Percentiles rank a stretch among this genome's conserved stretches.
Conservation (phyloP, 2,113 vertebrate genomes). For the Rhynchomys soricoides region DNA sequence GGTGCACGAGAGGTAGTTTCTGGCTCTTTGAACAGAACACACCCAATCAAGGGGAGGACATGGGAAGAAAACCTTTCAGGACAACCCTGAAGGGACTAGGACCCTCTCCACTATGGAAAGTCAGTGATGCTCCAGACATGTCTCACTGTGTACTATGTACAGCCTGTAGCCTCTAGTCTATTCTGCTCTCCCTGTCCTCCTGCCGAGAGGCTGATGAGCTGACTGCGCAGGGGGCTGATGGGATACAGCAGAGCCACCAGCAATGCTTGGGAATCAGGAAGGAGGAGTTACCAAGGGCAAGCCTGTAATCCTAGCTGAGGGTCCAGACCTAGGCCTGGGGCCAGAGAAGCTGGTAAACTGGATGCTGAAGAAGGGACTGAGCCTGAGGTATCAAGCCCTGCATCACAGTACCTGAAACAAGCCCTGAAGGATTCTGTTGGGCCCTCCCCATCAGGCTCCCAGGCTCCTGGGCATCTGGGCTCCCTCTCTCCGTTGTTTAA, state of each 20-base stretch:
- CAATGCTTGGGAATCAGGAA: background rate
- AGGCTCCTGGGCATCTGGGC: rapidly evolving
- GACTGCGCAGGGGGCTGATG: constrained; percentile 75
- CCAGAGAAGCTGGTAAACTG: too few species aligned
- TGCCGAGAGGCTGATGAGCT: constrained; percentile 74
- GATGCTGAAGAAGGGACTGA: background rate
- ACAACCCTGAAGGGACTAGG: background rate
- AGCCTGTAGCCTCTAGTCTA: constrained; percentile 17
- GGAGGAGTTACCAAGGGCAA: background rate
- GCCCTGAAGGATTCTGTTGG: background rate
- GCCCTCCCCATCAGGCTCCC: background rate
- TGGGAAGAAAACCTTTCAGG: background rate
- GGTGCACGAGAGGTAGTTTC: background rate
- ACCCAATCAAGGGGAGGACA: rapidly evolving
- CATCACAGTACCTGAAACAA: rapidly evolving
- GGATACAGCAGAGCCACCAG: background rate
- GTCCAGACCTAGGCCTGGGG: background rate
- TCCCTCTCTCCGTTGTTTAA: background rate
- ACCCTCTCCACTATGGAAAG: background rate
- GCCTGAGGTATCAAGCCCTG: background rate
- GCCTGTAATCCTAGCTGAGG: background rate
- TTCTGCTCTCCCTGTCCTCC: constrained; percentile 17
- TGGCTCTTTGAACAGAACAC: background rate
- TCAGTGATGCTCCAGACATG: background rate
- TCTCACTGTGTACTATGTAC: background rate